Percentiles rank a stretch among this genome's conserved stretches.
phyloP scores from a whole-genome alignment of 2,113 vertebrate genomes.

The Thunnus thynnus region DNA sequence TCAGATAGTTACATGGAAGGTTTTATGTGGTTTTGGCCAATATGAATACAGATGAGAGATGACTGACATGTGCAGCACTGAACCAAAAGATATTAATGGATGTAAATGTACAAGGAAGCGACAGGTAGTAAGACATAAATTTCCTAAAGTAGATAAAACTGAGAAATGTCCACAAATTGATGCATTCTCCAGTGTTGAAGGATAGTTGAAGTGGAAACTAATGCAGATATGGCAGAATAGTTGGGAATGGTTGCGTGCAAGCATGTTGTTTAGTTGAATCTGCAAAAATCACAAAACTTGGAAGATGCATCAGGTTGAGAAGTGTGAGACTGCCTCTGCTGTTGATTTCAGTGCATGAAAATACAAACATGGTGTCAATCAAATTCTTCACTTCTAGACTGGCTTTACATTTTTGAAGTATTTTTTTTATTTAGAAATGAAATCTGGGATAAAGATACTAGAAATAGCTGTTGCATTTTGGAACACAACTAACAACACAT shows the following conservation, averaged over 20 bases:
- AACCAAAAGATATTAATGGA: not conserved
- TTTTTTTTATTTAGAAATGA: not conserved
- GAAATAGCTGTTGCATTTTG: not conserved
- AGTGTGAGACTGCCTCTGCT: slow-evolving; percentile 11
- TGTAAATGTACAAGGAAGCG: not conserved
- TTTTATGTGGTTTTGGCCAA: slow-evolving; percentile 12
- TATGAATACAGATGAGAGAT: not conserved
- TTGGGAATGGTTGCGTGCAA: not conserved
- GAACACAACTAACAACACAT: not conserved
- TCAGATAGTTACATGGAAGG: slow-evolving; percentile 19
- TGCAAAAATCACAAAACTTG: not conserved
- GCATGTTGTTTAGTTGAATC: slow-evolving; percentile 23
- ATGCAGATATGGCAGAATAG: not conserved
- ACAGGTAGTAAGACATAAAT: not conserved
- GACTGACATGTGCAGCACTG: not conserved
- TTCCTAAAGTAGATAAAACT: not conserved
- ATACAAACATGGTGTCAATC: not conserved
- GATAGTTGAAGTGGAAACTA: not conserved
- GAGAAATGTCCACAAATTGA: not conserved
- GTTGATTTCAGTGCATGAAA: slow-evolving; percentile 13
- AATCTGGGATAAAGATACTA: not conserved
- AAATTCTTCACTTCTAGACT: not conserved
- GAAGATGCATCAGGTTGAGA: not conserved
- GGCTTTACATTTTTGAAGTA: not conserved
- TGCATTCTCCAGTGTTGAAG: not conserved